Base-by-base conservation (phyloP, 2,113 vertebrate species). In the Oryzias melastigma region DNA sequence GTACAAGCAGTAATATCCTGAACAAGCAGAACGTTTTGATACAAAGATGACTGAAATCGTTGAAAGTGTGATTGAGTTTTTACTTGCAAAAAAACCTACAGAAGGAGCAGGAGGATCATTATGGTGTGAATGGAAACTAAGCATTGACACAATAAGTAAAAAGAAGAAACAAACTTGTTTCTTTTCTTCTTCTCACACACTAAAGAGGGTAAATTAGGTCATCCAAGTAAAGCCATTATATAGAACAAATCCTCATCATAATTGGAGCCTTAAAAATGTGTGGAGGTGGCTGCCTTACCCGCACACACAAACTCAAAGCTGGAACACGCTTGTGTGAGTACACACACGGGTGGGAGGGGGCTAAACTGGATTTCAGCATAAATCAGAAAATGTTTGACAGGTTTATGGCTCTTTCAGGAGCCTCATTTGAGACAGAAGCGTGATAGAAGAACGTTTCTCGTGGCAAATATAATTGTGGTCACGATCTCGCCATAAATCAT, bases 381-480 rank as follows among this genome's bases (percentile, higher is more conserved):
- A 83, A 88, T 89, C 84, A 80, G 56, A 5, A 63, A 50, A 47
- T 51, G 56, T 87, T 59, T 81, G 87, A 78, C 81, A 81, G 70
- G 62, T 88, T 88, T 85, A 90, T 83, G 22, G 76, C 65, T 78
- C 73, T 81, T 81, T 81, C 77, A 79, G 78, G 73, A 75, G 81
- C 73, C 77, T 85, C 79, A 71, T 85, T 88, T 85, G 83, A 67
- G 83, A 87, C 73, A 78, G 76, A 77, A 83, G 85, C 71, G 24
- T 73, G 88, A 86, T 81, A 73, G 77, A 84, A 56, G 71, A 76
- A 79, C 50, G 76, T 51, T 83, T 74, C 75, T 73, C 8, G 14
- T 61, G 71, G 85, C 84, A 85, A 80, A 89, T 89, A 84, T 90
- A 87, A 90, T 90, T 90, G 88, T 85, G 88, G 88, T 88, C 87